phyloP scores from a whole-genome alignment of 2,797 vertebrate species.

The Manis crassicaudata region DNA sequence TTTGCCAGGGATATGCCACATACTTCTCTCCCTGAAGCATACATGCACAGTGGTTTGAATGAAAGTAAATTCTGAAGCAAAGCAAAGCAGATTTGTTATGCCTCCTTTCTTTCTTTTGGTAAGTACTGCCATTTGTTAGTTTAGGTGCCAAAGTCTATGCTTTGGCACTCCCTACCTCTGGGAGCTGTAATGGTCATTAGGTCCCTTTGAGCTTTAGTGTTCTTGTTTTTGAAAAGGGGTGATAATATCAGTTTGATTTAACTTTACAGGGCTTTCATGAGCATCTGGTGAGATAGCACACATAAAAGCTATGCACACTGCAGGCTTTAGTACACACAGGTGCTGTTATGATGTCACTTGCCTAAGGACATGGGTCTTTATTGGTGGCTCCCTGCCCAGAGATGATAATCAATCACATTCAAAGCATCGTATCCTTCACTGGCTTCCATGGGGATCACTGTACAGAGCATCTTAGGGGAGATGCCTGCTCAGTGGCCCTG shows the following conservation, averaged over 20 bases:
- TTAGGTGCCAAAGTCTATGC: neutral
- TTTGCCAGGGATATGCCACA: accelerated
- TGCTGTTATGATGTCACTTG: neutral
- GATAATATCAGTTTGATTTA: neutral
- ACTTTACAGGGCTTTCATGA: neutral
- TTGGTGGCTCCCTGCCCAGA: neutral
- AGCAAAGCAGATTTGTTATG: neutral
- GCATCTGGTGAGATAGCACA: neutral
- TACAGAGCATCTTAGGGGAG: neutral
- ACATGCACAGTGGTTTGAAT: neutral
- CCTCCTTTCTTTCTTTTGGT: neutral
- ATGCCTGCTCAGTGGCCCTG: neutral
- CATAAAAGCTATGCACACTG: neutral
- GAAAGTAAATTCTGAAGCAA: neutral
- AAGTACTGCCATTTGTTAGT: neutral
- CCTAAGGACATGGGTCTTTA: neutral
- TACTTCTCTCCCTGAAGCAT: neutral
- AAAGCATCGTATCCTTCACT: neutral
- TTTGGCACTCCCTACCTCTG: neutral
- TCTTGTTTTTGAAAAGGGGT: neutral
- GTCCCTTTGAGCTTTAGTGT: neutral
- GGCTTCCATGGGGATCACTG: neutral
- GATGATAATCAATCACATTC: neutral
- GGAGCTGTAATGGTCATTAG: neutral
- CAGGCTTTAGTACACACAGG: neutral